These are phyloP conservation scores for Ctenopoma multispine DNA, from an alignment of 2,797 vertebrate species.

Conservation along the genomic window DNA sequence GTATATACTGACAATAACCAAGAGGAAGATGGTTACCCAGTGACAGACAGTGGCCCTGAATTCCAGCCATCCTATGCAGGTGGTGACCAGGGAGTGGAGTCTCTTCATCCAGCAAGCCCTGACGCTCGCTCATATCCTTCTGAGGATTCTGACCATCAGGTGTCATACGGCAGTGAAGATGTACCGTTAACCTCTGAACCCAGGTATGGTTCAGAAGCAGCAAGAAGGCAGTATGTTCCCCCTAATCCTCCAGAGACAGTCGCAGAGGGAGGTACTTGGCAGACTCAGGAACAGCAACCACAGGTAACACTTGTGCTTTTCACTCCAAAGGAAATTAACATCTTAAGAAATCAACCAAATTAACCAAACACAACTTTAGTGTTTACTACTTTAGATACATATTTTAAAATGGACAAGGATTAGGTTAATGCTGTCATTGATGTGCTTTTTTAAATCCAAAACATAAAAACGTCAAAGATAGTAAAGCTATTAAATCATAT, in stretches of 20 bases:
- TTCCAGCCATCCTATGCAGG: conserved; percentile 64
- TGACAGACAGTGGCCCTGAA: conserved; percentile 59
- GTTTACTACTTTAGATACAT: background rate
- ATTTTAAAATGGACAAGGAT: background rate
- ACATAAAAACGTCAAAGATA: conserved; percentile 5
- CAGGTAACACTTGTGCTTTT: conserved; percentile 50
- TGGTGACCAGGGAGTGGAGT: conserved; percentile 40
- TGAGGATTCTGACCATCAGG: conserved; percentile 29
- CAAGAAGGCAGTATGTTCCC: conserved; percentile 45
- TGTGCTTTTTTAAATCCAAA: background rate
- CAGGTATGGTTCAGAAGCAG: conserved; percentile 34
- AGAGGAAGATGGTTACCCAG: conserved; percentile 80
- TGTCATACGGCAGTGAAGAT: conserved; percentile 27
- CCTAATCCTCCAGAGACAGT: conserved; percentile 32
- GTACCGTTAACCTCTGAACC: conserved; percentile 50
- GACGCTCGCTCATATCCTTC: conserved; percentile 42
- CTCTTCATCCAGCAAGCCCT: conserved; percentile 44
- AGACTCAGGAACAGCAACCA: conserved; percentile 57
- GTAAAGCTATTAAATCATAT: background rate
- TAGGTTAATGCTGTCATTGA: background rate
- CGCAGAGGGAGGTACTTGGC: conserved; percentile 21
- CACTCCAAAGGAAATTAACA: background rate
- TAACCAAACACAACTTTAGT: background rate
- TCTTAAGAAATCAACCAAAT: background rate
- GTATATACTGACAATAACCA: conserved; percentile 76